phyloP scores from a whole-genome alignment of 2,888 invertebrate species.

The Palloptera scutellata region DNA sequence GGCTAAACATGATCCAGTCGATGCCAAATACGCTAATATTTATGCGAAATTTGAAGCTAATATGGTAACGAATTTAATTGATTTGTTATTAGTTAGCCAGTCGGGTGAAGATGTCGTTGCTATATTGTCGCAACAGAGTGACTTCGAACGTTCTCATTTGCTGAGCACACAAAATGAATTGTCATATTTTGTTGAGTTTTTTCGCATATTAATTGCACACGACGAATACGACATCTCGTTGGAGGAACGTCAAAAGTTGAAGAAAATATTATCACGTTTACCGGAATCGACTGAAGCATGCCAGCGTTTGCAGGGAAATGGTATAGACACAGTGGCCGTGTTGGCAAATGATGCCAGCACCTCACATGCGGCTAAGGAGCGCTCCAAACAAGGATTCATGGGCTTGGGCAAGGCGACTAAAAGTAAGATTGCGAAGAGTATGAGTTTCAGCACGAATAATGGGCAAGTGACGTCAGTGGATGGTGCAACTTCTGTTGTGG shows the following conservation, averaged over 20 bases:
- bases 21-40: conserved; percentile 76
- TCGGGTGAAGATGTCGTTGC: conserved; percentile 63
- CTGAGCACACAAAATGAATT: conserved; percentile 75
- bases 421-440: conserved; percentile 60
- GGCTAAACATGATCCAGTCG: conserved; percentile 82
- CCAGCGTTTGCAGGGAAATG: conserved; percentile 21
- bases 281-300: conserved; percentile 52
- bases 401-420: conserved; percentile 61
- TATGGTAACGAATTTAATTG: conserved; percentile 80
- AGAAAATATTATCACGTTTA: conserved; percentile 65
- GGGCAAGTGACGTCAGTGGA: conserved; percentile 6
- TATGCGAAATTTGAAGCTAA: conserved; percentile 83
- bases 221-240: conserved; percentile 55
- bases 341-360: background rate
- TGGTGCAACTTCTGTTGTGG: conserved; percentile 27
- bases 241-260: conserved; percentile 65
- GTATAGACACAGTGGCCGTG: conserved; percentile 1
- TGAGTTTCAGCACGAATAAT: conserved; percentile 52
- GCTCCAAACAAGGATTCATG: conserved; percentile 56
- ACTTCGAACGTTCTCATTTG: conserved; percentile 71
- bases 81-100: conserved; percentile 66
- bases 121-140: conserved; percentile 65
- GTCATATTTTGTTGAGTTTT: conserved; percentile 69
- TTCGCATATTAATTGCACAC: conserved; percentile 65
- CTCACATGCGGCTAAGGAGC: conserved; percentile 19